Evolutionary conservation across 2,797 vertebrate genomes (phyloP), one percentile per base, ranked within the genome.

Genomic region (Eulemur albifrons): DNA sequence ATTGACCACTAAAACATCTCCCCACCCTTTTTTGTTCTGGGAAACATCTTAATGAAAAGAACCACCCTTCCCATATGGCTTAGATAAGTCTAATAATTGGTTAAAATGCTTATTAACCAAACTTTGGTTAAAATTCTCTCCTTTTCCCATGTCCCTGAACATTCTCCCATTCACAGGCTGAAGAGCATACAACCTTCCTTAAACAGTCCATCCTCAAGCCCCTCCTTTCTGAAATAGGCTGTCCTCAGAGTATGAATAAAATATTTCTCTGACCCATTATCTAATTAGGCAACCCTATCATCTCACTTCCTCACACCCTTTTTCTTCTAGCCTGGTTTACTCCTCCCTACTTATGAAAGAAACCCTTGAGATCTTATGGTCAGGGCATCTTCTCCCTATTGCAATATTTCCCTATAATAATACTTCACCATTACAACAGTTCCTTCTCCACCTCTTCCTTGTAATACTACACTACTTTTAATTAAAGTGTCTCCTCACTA

Each of bases 341-440:
- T 59, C 5, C 14, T 77, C 9, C 27, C 8, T 45, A 45, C 27
- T 17, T 48, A 45, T 25, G 3, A 80, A 70, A 32, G 25, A 52
- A 72, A 23, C 12, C 17, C 30, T 80, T 63, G 32, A 85, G 54
- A 12, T 23, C 9, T 73, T 45, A 38, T 17, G 5, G 14, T n/a
- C 35, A 30, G 2, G 52, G 32, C 21, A 11, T 59, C 9, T 57
- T 81, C 70, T 80, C 11, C 5, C 17, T 57, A 23, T 2, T 17
- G 2, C 38, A 77, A 8, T 57, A 32, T 8, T 40, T 25, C 3
- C 4, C 67, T 8, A 1, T 43, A 43, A 43, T 43, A 43, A 43
- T 1, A 0, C 3, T 3, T 5, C 1, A 54, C 4, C 3, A 10
- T 20, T 30, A 1, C 12, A 69, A 23, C 4, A n/a, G 23, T 76